These are phyloP conservation scores for Psittacus erithacus DNA, from an alignment of 2,113 vertebrate genomes.

Conservation along the genomic window DNA sequence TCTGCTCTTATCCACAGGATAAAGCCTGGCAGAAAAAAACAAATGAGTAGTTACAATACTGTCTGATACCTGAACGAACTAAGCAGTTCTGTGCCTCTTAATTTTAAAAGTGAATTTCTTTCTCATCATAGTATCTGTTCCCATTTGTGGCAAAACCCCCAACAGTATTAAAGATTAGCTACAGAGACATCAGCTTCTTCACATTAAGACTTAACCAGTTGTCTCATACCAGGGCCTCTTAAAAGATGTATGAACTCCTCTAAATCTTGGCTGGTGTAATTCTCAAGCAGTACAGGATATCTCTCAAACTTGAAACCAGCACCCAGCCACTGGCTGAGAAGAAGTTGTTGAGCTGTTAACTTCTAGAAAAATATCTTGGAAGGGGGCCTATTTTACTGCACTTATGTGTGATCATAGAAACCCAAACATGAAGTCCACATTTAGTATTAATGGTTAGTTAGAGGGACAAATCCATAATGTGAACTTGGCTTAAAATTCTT, in stretches of 20 bases:
- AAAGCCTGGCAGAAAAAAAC: conserved; percentile 78
- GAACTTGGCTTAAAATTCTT: neutral
- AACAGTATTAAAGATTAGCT: neutral
- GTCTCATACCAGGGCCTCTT: neutral
- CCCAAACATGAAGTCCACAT: neutral
- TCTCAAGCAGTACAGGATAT: neutral
- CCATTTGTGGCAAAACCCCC: neutral
- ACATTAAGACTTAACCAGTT: neutral
- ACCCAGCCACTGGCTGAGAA: neutral
- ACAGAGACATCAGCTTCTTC: neutral
- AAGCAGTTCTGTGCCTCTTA: neutral
- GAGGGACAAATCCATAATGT: neutral
- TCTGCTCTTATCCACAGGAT: conserved; percentile 87
- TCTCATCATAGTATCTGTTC: neutral
- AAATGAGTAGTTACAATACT: neutral
- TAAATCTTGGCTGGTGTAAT: neutral
- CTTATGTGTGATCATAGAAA: neutral
- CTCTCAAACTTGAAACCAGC: neutral
- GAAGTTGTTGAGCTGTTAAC: neutral
- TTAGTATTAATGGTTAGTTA: neutral
- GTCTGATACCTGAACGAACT: neutral
- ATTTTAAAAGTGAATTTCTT: neutral
- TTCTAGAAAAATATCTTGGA: neutral
- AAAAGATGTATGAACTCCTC: neutral
- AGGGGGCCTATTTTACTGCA: neutral